phyloP scores from a whole-genome alignment of 1,140 invertebrate genomes.

The Drosophila dunni region DNA sequence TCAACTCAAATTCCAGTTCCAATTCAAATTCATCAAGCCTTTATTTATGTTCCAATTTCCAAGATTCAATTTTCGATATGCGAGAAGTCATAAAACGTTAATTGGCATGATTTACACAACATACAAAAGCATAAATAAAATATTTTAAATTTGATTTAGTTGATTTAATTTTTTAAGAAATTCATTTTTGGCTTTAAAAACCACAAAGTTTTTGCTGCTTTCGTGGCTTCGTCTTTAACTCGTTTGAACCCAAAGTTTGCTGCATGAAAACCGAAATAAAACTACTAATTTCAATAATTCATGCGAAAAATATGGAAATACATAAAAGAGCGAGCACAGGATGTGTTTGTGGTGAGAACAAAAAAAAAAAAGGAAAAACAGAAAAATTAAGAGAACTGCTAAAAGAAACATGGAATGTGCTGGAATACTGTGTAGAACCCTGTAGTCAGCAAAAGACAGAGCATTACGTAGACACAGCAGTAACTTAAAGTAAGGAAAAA shows the following conservation, averaged over 20 bases:
- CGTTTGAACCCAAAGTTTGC: background rate
- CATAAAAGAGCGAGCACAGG: background rate
- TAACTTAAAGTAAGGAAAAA: too few species aligned
- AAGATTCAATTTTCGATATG: background rate
- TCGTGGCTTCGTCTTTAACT: background rate
- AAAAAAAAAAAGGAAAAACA: background rate
- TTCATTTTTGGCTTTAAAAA: too few species aligned
- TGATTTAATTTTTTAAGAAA: too few species aligned
- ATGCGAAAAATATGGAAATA: slow-evolving; percentile 14
- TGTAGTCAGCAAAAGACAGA: too few species aligned
- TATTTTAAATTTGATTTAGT: too few species aligned
- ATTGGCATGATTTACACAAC: too few species aligned
- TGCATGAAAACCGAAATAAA: background rate
- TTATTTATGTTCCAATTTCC: background rate
- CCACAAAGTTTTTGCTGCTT: too few species aligned
- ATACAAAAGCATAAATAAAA: too few species aligned
- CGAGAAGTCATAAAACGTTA: too few species aligned
- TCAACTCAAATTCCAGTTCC: background rate
- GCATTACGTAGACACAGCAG: too few species aligned
- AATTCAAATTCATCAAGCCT: background rate
- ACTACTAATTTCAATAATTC: slow-evolving; percentile 24
- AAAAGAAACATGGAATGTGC: background rate
- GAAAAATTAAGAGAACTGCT: background rate
- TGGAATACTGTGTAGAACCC: too few species aligned
- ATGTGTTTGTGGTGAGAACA: background rate